Percentiles rank a stretch among this genome's conserved stretches.
phyloP scores from a whole-genome alignment of 2,888 invertebrate species.

The Hipparchia semele region DNA sequence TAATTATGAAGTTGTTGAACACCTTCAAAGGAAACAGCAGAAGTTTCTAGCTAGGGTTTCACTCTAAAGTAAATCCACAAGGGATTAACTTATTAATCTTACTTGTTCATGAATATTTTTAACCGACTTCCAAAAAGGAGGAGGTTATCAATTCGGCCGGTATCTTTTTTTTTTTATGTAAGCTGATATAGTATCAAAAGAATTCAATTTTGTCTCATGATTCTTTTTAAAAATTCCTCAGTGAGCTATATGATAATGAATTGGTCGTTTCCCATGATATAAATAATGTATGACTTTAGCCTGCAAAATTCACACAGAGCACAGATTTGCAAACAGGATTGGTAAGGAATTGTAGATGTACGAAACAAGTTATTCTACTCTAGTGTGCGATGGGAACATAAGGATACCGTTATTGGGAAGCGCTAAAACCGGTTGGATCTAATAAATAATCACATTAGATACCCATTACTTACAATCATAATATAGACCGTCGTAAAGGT shows the following conservation, averaged over 20 bases:
- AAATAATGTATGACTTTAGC: slow-evolving; percentile 1
- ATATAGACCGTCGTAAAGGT: slow-evolving; percentile 19
- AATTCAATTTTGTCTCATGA: neutral
- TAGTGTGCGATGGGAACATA: slow-evolving; percentile 16
- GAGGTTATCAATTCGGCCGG: too few relatives aligned
- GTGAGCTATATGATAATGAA: neutral
- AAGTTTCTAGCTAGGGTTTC: too few relatives aligned
- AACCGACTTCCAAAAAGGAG: too few relatives aligned
- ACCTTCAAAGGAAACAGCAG: neutral
- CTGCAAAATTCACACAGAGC: neutral
- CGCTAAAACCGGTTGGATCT: slow-evolving; percentile 18
- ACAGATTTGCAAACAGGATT: slow-evolving; percentile 19
- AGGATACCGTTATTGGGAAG: slow-evolving; percentile 32
- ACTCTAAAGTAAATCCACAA: too few relatives aligned
- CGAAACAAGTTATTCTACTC: slow-evolving; percentile 20
- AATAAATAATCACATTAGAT: slow-evolving; percentile 21
- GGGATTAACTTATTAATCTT: too few relatives aligned
- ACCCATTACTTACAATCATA: slow-evolving; percentile 26
- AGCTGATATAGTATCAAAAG: too few relatives aligned
- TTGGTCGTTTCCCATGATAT: neutral
- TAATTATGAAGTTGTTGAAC: too few relatives aligned
- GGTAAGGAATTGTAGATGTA: slow-evolving; percentile 18
- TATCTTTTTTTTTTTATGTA: too few relatives aligned
- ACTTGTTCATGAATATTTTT: too few relatives aligned
- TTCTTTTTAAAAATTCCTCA: neutral